A percentile compares a stretch with the other conserved stretches of the same genome.
Conservation (phyloP, 2,113 vertebrate genomes). For the Ophthalmotilapia sp. region DNA sequence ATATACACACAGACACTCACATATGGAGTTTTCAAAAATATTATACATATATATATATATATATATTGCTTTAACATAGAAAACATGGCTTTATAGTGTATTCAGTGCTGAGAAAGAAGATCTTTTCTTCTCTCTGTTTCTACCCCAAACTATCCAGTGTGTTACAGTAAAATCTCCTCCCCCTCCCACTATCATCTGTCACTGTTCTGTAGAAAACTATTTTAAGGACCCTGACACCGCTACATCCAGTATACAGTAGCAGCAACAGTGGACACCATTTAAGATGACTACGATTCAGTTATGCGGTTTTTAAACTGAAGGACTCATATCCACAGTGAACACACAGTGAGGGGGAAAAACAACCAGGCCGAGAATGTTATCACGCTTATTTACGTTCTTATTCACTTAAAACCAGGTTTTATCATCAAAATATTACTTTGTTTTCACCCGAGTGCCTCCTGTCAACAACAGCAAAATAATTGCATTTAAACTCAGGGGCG, state of each 20-base stretch:
- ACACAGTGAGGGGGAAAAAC: accelerated
- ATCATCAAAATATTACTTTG: neutral
- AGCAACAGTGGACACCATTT: neutral
- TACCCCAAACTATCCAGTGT: neutral
- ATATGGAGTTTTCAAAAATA: neutral
- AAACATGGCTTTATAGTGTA: neutral
- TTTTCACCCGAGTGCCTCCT: neutral
- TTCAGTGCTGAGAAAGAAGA: neutral
- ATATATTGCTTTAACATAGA: neutral
- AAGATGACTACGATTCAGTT: neutral
- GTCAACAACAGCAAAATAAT: neutral
- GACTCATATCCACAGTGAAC: neutral
- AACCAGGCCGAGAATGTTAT: neutral
- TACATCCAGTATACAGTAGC: neutral
- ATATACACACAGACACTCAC: neutral
- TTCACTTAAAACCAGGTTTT: neutral
- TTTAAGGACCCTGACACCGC: neutral
- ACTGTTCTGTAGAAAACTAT: neutral
- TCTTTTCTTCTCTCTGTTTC: neutral
- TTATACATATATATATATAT: neutral
- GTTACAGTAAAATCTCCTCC: neutral
- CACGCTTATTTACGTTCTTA: neutral
- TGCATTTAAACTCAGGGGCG: neutral
- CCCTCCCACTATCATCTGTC: neutral
- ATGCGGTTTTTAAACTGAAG: neutral